Evolutionary conservation across 2,797 vertebrate genomes (phyloP), one percentile per base, ranked within the genome.

Genomic region (Hephaestus fuliginosus): DNA sequence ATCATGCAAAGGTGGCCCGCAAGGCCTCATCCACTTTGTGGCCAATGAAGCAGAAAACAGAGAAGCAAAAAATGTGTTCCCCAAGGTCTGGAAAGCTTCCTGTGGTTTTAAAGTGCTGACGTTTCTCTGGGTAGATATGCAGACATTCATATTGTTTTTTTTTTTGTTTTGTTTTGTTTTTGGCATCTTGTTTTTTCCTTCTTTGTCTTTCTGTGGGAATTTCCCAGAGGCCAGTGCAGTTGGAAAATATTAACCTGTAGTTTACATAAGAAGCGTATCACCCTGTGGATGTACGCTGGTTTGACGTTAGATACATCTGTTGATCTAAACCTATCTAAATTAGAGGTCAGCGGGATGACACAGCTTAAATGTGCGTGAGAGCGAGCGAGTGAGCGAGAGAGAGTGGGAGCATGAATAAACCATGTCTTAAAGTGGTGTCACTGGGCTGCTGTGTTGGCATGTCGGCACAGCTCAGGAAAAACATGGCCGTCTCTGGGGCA

Each of bases 351-450:
- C 2, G 20, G 51, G 75, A 78, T 87, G 89, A 85, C 67, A 79
- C 71, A 65, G 82, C 83, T 61, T 33, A 69, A 82, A 80, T 80
- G 82, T 84, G 77, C 68, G 52, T 84, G 80, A 86, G 90, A 89
- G 74, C 3, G 51, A 73, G 72, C 6, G 25, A 25, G 25, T 25
- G 48, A 78, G 41, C 63, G 30, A 57, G 81, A 57, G 44, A 71
- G 84, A 74, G 80, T 14, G 28, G 20, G 43, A 65, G 75, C 79
- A 93, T 94, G 80, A 95, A 95, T 95, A 94, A 95, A 92, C 74
- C 91, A 95, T 94, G 86, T 77, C 81, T 61, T 88, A 86, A 92
- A 92, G 92, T 92, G 87, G 90, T 92, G 91, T 93, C 89, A 86
- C 88, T 86, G 86, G 88, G 88, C 86, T 90, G 80, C 87, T 87